These are phyloP conservation scores for Neolamprologus kungweensis DNA, from an alignment of 2,113 vertebrate species.

Conservation along the genomic window DNA sequence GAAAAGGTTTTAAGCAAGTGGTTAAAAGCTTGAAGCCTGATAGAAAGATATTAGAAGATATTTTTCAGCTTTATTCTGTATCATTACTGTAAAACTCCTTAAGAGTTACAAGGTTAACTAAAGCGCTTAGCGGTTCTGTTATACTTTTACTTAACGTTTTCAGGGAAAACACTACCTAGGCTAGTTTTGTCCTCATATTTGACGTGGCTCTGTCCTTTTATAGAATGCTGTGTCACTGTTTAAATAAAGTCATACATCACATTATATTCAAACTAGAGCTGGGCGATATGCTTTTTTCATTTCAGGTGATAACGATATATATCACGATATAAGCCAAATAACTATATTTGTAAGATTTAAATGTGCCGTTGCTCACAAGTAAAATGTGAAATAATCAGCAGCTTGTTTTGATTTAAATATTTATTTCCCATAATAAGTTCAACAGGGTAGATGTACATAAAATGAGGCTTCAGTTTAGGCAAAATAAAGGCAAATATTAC, in stretches of 20 bases:
- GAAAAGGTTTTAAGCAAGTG: neutral
- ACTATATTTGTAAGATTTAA: too few relatives aligned
- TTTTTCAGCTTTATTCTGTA: neutral
- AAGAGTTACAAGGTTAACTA: neutral
- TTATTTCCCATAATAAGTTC: too few relatives aligned
- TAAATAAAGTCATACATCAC: neutral
- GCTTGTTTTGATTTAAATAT: too few relatives aligned
- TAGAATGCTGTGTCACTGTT: neutral
- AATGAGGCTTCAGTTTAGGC: too few relatives aligned
- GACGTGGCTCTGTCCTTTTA: neutral
- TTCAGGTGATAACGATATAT: too few relatives aligned
- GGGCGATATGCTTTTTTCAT: too few relatives aligned
- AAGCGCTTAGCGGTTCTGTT: neutral
- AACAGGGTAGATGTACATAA: too few relatives aligned
- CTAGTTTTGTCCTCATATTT: neutral
- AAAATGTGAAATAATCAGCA: too few relatives aligned
- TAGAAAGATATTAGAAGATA: neutral
- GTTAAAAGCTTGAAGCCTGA: neutral
- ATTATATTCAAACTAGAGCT: neutral
- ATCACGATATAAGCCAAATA: too few relatives aligned
- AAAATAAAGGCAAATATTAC: too few relatives aligned
- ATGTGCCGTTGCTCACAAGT: too few relatives aligned
- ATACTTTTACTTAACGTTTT: neutral
- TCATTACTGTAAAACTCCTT: neutral
- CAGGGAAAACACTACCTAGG: neutral